Evolutionary conservation across 2,888 invertebrate species (phyloP).

Genomic region (Oscheius sp.): DNA sequence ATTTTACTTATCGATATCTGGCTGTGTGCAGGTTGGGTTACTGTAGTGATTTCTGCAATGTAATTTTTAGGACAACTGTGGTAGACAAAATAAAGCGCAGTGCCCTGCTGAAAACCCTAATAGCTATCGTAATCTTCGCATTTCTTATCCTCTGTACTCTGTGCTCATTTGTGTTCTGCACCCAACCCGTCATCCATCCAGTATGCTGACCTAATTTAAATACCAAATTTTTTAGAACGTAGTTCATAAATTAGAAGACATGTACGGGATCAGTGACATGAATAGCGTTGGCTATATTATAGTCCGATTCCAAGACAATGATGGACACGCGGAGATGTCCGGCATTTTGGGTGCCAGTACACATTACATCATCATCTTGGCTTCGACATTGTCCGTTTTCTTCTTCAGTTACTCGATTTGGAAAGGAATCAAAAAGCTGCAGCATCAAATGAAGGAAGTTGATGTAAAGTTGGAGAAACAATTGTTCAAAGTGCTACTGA

Average conservation of each 20-base stretch:
- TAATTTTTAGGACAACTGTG: not conserved
- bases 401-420: slow-evolving; percentile 8
- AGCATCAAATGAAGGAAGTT: not conserved
- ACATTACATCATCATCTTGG: slow-evolving; percentile 10
- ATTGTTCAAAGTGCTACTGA: not conserved
- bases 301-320: slow-evolving; percentile 10
- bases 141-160: not conserved
- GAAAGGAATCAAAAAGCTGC: not conserved
- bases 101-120: not conserved
- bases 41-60: not conserved
- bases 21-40: not conserved
- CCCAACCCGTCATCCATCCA: slow-evolving; percentile 1
- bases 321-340: not conserved
- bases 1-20: slow-evolving; percentile 13
- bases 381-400: not conserved
- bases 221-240: not conserved
- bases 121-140: not conserved
- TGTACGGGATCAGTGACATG: not conserved
- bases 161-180: slow-evolving; percentile 5
- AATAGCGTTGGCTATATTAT: slow-evolving; percentile 6
- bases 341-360: slow-evolving; percentile 11
- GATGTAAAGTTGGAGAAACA: slow-evolving; percentile 7
- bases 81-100: not conserved
- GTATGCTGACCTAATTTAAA: not conserved
- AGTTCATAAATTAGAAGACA: not conserved